Conservation (phyloP, 2,797 vertebrate genomes). For the Gymnopithys bicolor region DNA sequence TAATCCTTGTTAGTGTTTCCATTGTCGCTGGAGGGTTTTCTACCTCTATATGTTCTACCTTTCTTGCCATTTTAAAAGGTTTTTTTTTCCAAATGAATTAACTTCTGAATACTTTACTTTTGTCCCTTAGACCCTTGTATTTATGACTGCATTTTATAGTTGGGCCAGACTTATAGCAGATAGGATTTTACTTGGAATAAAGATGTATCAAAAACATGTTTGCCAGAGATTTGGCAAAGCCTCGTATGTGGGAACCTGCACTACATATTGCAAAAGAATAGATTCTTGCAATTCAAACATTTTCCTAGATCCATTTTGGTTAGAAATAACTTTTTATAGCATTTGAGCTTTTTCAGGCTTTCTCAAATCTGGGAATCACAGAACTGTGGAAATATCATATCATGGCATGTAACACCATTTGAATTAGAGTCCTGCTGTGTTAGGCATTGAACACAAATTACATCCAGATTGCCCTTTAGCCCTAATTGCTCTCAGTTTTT, state of each 20-base stretch:
- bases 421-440: constrained; percentile 52
- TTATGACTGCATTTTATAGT: neutral
- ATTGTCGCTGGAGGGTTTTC: neutral
- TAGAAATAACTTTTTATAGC: constrained; percentile 21
- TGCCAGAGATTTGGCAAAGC: neutral
- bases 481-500: constrained; percentile 58
- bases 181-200: neutral
- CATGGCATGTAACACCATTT: constrained; percentile 27
- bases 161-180: neutral
- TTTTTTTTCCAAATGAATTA: neutral
- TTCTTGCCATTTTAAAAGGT: neutral
- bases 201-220: neutral
- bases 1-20: neutral
- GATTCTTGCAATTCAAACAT: neutral
- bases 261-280: accelerated
- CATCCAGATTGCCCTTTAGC: constrained; percentile 62
- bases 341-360: neutral
- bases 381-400: constrained; percentile 52
- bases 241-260: neutral
- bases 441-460: constrained; percentile 52
- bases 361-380: constrained; percentile 1
- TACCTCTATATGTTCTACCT: neutral
- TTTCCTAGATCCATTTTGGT: neutral
- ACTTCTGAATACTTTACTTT: neutral
- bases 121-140: neutral